phyloP scores from a whole-genome alignment of 2,797 vertebrate species.

The Diceros bicornis region DNA sequence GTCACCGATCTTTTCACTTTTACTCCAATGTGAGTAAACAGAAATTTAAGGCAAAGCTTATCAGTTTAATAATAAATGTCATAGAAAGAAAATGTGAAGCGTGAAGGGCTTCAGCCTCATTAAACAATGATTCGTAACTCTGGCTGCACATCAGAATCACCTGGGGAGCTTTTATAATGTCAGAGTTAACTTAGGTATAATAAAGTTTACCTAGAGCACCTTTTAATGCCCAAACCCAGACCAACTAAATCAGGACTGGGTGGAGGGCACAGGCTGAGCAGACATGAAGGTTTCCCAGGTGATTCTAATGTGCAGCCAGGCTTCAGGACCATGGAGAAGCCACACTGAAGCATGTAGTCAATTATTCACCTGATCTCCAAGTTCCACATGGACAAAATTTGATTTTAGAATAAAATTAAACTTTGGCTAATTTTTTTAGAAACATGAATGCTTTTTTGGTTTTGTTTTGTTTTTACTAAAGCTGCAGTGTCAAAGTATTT shows the following conservation, averaged over 20 bases:
- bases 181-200: not conserved
- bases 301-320: not conserved
- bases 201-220: not conserved
- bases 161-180: not conserved
- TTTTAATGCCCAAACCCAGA: not conserved
- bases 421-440: not conserved
- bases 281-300: not conserved
- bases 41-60: not conserved
- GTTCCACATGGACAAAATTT: not conserved
- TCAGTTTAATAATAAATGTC: slow-evolving; percentile 29
- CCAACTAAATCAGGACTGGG: not conserved
- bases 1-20: slow-evolving; percentile 22
- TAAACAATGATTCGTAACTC: not conserved
- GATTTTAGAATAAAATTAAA: slow-evolving; percentile 6
- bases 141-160: not conserved
- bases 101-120: not conserved
- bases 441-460: not conserved
- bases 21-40: not conserved
- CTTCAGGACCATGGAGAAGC: not conserved
- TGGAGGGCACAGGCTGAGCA: not conserved
- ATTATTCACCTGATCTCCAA: not conserved
- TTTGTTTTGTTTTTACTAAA: not conserved
- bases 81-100: not conserved
- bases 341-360: not conserved
- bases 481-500: not conserved